Evolutionary conservation across 2,113 vertebrate genomes (phyloP).

Genomic region (Nerophis lumbriciformis): DNA sequence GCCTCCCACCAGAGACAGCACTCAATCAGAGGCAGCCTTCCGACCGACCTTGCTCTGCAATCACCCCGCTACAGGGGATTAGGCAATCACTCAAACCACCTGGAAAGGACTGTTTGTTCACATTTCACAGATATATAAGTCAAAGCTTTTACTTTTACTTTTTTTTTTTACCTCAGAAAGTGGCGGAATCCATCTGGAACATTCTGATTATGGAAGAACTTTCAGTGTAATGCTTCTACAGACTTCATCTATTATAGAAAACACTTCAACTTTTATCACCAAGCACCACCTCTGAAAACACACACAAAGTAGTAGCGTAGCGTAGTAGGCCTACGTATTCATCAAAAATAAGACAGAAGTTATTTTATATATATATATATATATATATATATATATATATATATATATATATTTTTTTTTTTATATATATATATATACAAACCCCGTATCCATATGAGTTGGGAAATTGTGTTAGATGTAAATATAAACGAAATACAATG

Average conservation of each 20-base stretch:
- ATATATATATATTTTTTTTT: no score
- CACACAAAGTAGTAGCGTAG: no score
- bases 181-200: conserved; percentile 34
- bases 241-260: conserved; percentile 10
- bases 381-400: no score
- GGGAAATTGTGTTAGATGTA: no score
- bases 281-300: no score
- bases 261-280: no score
- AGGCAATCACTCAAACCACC: conserved; percentile 72
- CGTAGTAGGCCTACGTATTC: no score
- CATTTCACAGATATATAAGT: conserved; percentile 50
- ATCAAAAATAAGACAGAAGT: no score
- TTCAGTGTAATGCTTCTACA: conserved; percentile 28
- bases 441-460: no score
- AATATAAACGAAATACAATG: no score
- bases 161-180: conserved; percentile 4
- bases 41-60: conserved; percentile 69
- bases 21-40: conserved; percentile 69
- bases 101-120: conserved; percentile 69
- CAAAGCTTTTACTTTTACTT: conserved; percentile 20
- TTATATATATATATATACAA: no score
- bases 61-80: conserved; percentile 70
- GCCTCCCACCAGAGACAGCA: conserved; percentile 63
- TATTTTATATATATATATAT: no score
- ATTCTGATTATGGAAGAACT: conserved; percentile 40